Conservation (phyloP, 2,797 vertebrate genomes). For the Carcharodon carcharias region DNA sequence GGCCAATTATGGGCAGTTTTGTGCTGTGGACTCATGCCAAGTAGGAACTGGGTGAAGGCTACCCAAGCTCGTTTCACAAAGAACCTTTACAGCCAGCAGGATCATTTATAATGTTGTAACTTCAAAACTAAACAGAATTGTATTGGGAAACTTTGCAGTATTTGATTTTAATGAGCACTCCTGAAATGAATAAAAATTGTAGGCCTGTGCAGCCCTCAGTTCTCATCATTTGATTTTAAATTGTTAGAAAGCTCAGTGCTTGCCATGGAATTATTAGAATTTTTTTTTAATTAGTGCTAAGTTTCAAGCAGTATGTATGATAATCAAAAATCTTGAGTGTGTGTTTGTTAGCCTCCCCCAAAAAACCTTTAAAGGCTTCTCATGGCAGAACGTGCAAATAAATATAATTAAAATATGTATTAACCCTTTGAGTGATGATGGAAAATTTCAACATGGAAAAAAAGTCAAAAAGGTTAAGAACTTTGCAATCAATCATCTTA, state of each 20-base stretch:
- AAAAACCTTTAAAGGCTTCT: background rate
- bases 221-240: slow-evolving; percentile 25
- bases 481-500: background rate
- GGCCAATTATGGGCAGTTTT: background rate
- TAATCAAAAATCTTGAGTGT: background rate
- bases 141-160: background rate
- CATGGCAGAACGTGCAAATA: background rate
- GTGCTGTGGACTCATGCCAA: slow-evolving; percentile 17
- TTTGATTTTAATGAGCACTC: slow-evolving; percentile 35
- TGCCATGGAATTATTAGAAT: background rate
- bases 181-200: background rate
- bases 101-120: slow-evolving; percentile 10
- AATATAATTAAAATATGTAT: background rate
- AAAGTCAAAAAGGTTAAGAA: background rate
- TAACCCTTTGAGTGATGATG: background rate
- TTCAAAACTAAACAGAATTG: slow-evolving; percentile 30
- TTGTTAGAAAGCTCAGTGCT: background rate
- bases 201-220: background rate
- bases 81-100: background rate
- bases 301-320: background rate
- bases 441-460: background rate
- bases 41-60: background rate
- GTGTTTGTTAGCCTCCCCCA: background rate
- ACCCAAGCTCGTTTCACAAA: background rate
- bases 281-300: background rate